A percentile compares a stretch with the other conserved stretches of the same genome.
Conservation (phyloP, 2,113 vertebrate genomes). For the Nothoprocta pentlandii region DNA sequence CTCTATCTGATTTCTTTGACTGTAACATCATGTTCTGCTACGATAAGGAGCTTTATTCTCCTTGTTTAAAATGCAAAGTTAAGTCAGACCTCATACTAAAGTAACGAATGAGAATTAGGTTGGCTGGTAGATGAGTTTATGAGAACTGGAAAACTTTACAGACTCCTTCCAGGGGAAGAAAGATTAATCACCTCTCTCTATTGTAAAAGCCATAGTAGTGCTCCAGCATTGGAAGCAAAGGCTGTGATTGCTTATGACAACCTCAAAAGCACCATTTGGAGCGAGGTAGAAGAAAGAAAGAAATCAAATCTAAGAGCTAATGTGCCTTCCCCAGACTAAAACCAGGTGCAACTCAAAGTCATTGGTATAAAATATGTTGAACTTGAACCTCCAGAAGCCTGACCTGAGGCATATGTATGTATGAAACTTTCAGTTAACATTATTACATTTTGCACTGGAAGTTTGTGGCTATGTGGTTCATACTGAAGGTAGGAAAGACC, state of each 20-base stretch:
- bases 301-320: not conserved
- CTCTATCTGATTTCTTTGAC: not conserved
- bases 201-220: not conserved
- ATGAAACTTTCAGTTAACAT: not conserved
- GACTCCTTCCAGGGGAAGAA: not conserved
- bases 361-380: not conserved
- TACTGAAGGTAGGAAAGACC: not conserved
- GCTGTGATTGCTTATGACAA: not conserved
- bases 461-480: not conserved
- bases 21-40: not conserved
- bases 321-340: not conserved
- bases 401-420: not conserved
- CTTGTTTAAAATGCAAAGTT: not conserved
- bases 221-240: not conserved
- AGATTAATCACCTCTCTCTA: not conserved
- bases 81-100: not conserved
- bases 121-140: not conserved
- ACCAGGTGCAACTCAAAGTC: not conserved
- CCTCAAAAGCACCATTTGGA: not conserved
- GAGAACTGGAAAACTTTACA: not conserved
- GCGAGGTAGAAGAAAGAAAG: rapidly evolving
- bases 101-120: not conserved
- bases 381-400: not conserved
- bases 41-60: not conserved
- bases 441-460: not conserved